phyloP scores from a whole-genome alignment of 2,113 vertebrate genomes.

The Tylochromis polylepis region DNA sequence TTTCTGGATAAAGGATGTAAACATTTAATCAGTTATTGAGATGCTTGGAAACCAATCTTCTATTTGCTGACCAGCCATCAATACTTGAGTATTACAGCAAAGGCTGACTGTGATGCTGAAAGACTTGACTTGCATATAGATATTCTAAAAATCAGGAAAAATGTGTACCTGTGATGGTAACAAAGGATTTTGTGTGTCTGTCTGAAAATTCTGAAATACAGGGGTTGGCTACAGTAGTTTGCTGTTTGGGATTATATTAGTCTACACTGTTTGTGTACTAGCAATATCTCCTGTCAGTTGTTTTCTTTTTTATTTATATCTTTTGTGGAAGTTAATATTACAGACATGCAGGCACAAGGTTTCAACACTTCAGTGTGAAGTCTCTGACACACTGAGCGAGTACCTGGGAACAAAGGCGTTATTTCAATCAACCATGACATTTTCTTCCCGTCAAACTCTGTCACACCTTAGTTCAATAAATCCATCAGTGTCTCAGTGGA shows the following conservation, averaged over 20 bases:
- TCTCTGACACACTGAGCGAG: background rate
- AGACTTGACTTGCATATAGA: background rate
- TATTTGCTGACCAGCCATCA: background rate
- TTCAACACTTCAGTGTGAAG: background rate
- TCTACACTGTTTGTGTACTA: background rate
- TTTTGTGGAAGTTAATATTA: background rate
- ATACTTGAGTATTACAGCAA: background rate
- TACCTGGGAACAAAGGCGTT: conserved; percentile 8
- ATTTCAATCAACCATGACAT: conserved; percentile 36
- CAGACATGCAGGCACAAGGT: background rate
- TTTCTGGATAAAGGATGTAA: background rate
- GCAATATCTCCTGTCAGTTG: background rate
- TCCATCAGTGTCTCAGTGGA: conserved; percentile 29
- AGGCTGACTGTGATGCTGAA: background rate
- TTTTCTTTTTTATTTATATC: background rate
- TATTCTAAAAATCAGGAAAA: background rate
- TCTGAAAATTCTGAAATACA: background rate
- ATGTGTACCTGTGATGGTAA: background rate
- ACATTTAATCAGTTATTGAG: background rate
- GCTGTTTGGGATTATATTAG: background rate
- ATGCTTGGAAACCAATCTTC: background rate
- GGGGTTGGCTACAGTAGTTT: background rate
- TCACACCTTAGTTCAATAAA: conserved; percentile 41
- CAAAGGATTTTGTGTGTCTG: background rate
- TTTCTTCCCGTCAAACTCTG: conserved; percentile 30